phyloP scores from a whole-genome alignment of 2,888 invertebrate species.

The Heteropelma amictum region DNA sequence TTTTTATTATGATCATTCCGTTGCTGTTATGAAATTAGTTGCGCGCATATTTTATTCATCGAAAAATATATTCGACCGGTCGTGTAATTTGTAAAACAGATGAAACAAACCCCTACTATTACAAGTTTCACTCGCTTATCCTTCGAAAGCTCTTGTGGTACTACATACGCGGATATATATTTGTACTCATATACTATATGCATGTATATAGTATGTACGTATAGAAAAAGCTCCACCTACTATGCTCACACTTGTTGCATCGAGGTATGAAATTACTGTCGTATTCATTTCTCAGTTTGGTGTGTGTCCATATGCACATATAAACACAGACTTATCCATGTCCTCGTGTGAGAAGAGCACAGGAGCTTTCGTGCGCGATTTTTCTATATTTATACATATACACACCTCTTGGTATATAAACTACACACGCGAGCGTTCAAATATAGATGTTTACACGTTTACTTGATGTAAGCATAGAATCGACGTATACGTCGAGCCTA shows the following conservation, averaged over 20 bases:
- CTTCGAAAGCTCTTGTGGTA: conserved; percentile 27
- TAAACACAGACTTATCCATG: background rate
- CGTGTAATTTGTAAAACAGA: conserved; percentile 26
- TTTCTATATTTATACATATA: background rate
- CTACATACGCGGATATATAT: background rate
- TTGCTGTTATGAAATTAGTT: background rate
- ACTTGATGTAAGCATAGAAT: background rate
- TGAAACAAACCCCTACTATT: conserved; percentile 28
- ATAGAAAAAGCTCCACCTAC: conserved; percentile 40
- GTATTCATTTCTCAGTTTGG: conserved; percentile 43
- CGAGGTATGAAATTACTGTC: conserved; percentile 53
- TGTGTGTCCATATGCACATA: background rate
- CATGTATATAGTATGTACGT: background rate
- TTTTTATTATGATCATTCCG: background rate
- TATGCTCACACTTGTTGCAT: conserved; percentile 54
- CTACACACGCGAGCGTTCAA: background rate
- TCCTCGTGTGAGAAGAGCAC: background rate
- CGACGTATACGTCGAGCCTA: background rate
- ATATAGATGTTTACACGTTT: background rate
- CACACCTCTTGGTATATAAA: background rate
- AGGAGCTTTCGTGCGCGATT: background rate
- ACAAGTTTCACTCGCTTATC: conserved; percentile 46
- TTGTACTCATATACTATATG: background rate
- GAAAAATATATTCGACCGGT: background rate
- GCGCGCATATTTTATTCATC: background rate